Base-by-base conservation (phyloP, 2,888 invertebrate species). In the Synanthedon myopaeformis region DNA sequence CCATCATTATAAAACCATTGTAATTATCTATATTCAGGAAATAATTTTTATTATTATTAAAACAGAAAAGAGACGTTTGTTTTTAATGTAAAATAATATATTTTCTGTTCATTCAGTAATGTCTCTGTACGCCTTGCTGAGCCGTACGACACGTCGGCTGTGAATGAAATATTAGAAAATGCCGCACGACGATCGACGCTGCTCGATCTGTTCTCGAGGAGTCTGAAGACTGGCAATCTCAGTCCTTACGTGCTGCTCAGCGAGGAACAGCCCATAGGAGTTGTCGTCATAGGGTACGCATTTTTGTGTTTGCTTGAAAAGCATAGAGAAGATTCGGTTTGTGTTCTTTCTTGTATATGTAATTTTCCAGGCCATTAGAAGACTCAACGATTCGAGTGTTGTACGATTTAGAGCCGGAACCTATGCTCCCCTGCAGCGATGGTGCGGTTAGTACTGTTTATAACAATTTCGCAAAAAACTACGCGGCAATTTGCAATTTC, bases 211-310 rank as follows among this genome's bases (percentile, higher is more conserved):
- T 79, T 79, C 51, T 63, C 70, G 14, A 66, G 66, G 0, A 72
- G 77, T 1, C 61, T 85, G 0, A 45, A 50, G 0, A 74, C 76
- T 1, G 52, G 56, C 0, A 55, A 59, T 0, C 59, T 82, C n/a
- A 59, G 69, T 4, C 69, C 79, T 0, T 82, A 58, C 49, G 66
- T 79, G 10, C 57, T 85, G 14, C 66, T 79, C 1, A 85, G 82
- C 57, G 76, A 89, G 61, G 76, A 81, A 13, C 78, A 76, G 55
- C 75, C 90, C 1, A 67, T 89, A 1, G 90, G 90, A 0, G 58
- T 89, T 53, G 70, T 79, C 35, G 66, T 89, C 17, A 55, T 90
- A 4, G 79, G 89, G 90, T 90, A 66, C 13, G 42, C n/a, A 13
- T 42, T 10, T 13, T 45, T 4, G 4, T 45, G n/a, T 10, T 35